Conservation (phyloP, 2,888 invertebrate genomes). For the Capitulum mitella region DNA sequence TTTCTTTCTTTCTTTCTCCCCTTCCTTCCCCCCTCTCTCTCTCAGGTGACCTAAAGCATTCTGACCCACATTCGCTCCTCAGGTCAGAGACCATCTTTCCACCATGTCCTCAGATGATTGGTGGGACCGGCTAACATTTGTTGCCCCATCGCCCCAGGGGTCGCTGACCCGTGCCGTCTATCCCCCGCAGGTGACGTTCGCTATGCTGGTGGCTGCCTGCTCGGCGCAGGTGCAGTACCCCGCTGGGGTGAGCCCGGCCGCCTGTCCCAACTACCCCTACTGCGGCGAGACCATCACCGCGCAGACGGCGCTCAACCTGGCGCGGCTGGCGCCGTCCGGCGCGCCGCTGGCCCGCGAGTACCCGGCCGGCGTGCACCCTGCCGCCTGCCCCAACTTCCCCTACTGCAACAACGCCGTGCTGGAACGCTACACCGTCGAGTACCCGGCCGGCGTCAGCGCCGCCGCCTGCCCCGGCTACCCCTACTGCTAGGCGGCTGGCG, state of each 20-base stretch:
- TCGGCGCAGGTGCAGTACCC: conserved; percentile 24
- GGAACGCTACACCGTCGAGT: neutral
- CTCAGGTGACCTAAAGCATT: no score
- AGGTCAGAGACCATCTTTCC: no score
- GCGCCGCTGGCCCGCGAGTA: conserved; percentile 6
- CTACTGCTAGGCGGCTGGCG: conserved; percentile 25
- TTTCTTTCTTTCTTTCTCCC: no score
- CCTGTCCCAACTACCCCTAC: conserved; percentile 30
- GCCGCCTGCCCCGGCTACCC: conserved; percentile 30
- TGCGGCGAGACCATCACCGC: neutral
- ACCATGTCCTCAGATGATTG: no score
- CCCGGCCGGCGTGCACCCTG: conserved; percentile 26
- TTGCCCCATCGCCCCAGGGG: no score
- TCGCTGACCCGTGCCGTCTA: neutral
- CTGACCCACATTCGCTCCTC: no score
- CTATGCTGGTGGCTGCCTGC: neutral
- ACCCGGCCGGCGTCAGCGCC: conserved; percentile 27
- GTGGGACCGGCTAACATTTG: no score
- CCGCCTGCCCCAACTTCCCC: conserved; percentile 30
- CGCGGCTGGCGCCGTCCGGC: neutral
- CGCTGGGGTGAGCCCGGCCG: conserved; percentile 27
- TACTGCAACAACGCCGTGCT: conserved; percentile 21
- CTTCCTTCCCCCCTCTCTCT: no score
- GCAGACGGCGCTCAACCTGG: neutral
- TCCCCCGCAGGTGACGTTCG: neutral